Conservation (phyloP, 2,888 invertebrate species). For the Cataglyphis altisquamis region DNA sequence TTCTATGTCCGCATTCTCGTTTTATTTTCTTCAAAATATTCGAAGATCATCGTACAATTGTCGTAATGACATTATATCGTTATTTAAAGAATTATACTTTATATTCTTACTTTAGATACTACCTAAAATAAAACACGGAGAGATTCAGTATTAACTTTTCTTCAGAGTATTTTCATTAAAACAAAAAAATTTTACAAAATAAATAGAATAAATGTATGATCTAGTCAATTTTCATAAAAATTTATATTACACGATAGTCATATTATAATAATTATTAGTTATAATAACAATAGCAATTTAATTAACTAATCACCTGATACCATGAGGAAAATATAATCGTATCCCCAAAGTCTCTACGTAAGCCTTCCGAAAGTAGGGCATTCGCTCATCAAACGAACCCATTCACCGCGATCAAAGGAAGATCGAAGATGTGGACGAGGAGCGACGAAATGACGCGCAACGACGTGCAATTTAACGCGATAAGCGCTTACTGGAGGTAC, state of each 20-base stretch:
- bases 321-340: not conserved
- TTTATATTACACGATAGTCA: not conserved
- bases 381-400: not conserved
- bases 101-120: not conserved
- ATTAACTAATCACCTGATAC: not conserved
- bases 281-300: not conserved
- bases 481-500: not conserved
- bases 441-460: not conserved
- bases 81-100: conserved; percentile 20
- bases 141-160: not conserved
- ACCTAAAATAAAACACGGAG: not conserved
- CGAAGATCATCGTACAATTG: not conserved
- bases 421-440: not conserved
- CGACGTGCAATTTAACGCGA: not conserved
- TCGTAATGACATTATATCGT: conserved; percentile 7
- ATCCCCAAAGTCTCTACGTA: not conserved
- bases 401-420: not conserved
- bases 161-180: not conserved
- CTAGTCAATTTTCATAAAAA: not conserved
- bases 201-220: not conserved
- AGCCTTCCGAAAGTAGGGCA: not conserved
- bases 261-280: not conserved
- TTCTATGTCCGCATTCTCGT: not conserved
- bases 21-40: conserved; percentile 1
- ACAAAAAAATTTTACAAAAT: not conserved